Percentiles rank a stretch among this genome's conserved stretches.
Evolutionary conservation across 1,140 invertebrate species (phyloP).

Genomic region (Achroia grisella): DNA sequence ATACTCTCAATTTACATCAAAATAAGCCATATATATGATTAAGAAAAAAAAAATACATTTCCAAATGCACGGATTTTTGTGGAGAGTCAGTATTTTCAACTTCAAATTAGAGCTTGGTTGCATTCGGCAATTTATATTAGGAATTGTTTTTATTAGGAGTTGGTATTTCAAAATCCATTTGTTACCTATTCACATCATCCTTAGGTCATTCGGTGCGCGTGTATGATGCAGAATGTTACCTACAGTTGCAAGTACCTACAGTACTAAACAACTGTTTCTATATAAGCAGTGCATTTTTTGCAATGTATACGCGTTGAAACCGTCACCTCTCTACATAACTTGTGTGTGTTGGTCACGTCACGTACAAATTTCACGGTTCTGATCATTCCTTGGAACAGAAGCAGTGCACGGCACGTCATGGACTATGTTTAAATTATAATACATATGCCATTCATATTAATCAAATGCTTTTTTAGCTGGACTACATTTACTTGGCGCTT

Average conservation of each 20-base stretch:
- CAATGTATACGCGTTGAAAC: slow-evolving; percentile 1
- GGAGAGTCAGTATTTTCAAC: slow-evolving; percentile 20
- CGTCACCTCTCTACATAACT: no score
- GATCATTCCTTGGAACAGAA: slow-evolving; percentile 15
- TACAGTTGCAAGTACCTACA: no score
- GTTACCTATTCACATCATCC: slow-evolving; percentile 29
- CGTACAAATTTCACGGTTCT: slow-evolving; percentile 1
- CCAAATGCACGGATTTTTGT: neutral
- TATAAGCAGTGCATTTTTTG: neutral
- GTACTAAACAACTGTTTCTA: neutral
- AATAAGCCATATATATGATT: no score
- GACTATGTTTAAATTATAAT: slow-evolving; percentile 21
- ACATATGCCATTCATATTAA: slow-evolving; percentile 17
- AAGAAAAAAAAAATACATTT: neutral
- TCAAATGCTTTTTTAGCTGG: slow-evolving; percentile 23
- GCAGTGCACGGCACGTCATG: slow-evolving; percentile 28
- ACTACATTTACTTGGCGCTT: slow-evolving; percentile 7
- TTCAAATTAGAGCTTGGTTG: slow-evolving; percentile 34
- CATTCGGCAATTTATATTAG: slow-evolving; percentile 23
- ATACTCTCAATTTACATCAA: no score
- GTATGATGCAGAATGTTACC: no score
- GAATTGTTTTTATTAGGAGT: slow-evolving; percentile 36
- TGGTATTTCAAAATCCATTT: slow-evolving; percentile 43
- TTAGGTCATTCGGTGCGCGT: no score
- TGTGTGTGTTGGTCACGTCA: slow-evolving; percentile 8